Base-by-base conservation (phyloP, 92 coral and sea anemone species). In the Epizoanthus fatuus region DNA sequence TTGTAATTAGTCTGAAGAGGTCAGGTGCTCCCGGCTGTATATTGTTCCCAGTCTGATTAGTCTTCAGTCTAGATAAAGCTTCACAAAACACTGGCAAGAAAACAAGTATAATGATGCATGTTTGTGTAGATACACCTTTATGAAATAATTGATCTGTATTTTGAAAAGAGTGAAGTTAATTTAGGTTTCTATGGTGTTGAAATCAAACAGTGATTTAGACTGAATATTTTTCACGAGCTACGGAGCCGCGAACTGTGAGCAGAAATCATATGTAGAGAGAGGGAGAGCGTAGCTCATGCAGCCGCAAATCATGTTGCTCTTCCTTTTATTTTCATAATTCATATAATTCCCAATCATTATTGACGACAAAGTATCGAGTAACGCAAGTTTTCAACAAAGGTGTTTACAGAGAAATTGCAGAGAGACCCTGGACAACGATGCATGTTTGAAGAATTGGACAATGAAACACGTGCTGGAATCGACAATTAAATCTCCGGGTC, bases 401-500 rank as follows among this genome's bases (percentile, higher is more conserved):
- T 74, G 63, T 74, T 74, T 74, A 53, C 39, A 35, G 44, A 52
- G 55, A n/a, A n/a, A n/a, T n/a, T n/a, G n/a, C n/a, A 49, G 42
- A 29, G 35, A 29, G 35, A 45, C 59, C 58, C 59, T 7, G 62
- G 60, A 72, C 79, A 74, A 55, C 42, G 79, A 13, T 74, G 54
- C 39, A 29, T 19, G 25, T 53, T 54, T 74, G 58, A 35, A 51
- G 38, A 32, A 4, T 17, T 45, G 22, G 13, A 74, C 79, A 74
- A 74, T 74, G 7, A 44, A 74, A n/a, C 79, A 74, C 79, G 79
- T 74, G 79, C 79, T 52, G 40, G 51, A 74, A 74, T 29, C 15
- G 79, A 74, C 64, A 74, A 74, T 10, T 55, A 51, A 74, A 74
- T 49, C 79, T 52, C 45, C 32, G 62, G 49, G 22, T 74, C 64